Percentiles rank a stretch among this genome's conserved stretches.
These are phyloP conservation scores for Megalonaias nervosa DNA, from an alignment of 1,140 invertebrate genomes.

Conservation along the genomic window DNA sequence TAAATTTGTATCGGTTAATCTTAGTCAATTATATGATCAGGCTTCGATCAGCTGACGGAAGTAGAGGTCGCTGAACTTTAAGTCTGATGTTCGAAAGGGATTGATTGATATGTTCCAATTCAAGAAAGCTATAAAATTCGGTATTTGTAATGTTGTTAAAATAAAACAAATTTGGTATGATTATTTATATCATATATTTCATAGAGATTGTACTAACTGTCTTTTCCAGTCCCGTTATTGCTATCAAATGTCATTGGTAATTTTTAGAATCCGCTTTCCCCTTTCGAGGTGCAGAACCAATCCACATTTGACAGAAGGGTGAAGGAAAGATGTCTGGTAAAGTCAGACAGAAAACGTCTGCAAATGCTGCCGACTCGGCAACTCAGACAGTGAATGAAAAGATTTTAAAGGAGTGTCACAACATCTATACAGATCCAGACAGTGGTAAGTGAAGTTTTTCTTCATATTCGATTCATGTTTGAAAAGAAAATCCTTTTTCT, in stretches of 20 bases:
- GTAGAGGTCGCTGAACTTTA: constrained; percentile 53
- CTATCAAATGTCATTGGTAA: no score
- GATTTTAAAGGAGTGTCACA: constrained; percentile 76
- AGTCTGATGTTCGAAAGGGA: constrained; percentile 38
- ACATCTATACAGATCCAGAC: constrained; percentile 75
- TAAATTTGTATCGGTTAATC: constrained; percentile 11
- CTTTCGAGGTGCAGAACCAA: no score
- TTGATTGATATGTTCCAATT: neutral
- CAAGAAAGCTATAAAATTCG: no score
- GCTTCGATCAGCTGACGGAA: constrained; percentile 67
- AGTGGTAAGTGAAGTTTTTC: constrained; percentile 69
- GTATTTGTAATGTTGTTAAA: no score
- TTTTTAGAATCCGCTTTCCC: no score
- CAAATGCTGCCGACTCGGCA: constrained; percentile 72
- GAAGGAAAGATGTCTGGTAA: constrained; percentile 71
- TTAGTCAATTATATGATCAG: constrained; percentile 49
- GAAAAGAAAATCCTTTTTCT: neutral
- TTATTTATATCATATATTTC: no score
- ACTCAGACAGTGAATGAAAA: constrained; percentile 74
- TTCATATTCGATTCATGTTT: neutral
- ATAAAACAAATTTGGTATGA: no score
- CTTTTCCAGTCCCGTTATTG: no score
- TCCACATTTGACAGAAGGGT: constrained; percentile 45
- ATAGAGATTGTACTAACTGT: no score
- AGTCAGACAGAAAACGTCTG: constrained; percentile 70